Conservation (phyloP, 2,888 invertebrate species). For the Tetranychus truncatus region DNA sequence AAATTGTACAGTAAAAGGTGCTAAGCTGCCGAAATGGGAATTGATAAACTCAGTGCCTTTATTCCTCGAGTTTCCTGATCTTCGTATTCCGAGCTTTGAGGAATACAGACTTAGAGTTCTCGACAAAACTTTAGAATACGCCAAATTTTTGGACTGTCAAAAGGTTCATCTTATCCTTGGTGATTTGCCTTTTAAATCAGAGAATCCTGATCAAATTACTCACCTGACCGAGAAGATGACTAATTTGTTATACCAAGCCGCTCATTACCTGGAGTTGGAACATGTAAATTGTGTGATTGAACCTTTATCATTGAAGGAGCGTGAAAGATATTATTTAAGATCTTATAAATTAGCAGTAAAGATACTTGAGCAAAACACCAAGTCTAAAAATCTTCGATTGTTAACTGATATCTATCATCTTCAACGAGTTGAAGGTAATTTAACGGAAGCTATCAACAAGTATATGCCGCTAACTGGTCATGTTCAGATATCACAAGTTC, state of each 20-base stretch:
- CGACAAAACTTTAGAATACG: constrained; percentile 15
- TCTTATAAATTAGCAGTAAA: constrained; percentile 18
- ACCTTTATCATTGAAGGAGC: constrained; percentile 15
- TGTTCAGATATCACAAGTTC: constrained; percentile 21
- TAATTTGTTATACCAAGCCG: constrained; percentile 16
- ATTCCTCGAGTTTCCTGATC: not conserved
- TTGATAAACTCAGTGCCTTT: constrained; percentile 18
- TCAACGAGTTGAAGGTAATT: constrained; percentile 20
- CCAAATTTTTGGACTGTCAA: constrained; percentile 10
- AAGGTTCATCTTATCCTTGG: constrained; percentile 10
- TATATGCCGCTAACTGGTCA: constrained; percentile 17
- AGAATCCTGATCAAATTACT: not conserved
- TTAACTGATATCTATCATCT: constrained; percentile 20
- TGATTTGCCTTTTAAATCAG: not conserved
- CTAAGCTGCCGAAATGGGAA: constrained; percentile 16
- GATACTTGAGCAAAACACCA: constrained; percentile 14
- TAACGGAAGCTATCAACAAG: constrained; percentile 5
- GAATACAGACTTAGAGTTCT: constrained; percentile 2
- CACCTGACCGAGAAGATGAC: not conserved
- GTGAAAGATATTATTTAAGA: constrained; percentile 20
- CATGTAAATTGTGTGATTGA: constrained; percentile 18
- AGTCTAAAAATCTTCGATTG: constrained; percentile 16
- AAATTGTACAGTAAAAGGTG: not conserved
- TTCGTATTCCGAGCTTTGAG: not conserved
- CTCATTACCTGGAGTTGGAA: constrained; percentile 13